phyloP scores from a whole-genome alignment of 2,888 invertebrate genomes.

The Smittia aterrima region DNA sequence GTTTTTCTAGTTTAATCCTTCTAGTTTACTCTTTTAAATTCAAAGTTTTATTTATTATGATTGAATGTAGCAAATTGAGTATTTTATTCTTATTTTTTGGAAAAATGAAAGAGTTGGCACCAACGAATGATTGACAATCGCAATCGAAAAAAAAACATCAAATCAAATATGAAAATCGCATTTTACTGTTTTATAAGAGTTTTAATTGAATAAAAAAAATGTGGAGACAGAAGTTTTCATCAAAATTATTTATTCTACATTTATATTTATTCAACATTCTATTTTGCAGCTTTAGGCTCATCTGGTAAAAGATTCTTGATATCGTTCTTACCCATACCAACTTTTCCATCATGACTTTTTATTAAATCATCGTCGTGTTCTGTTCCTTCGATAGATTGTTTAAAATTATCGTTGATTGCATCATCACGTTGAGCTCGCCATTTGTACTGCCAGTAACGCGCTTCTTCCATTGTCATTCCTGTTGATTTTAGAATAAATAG shows the following conservation, averaged over 20 bases:
- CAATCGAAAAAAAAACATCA: background rate
- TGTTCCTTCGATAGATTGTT: background rate
- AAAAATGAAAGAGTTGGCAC: background rate
- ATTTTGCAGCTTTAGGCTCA: background rate
- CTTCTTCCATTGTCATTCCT: slow-evolving; percentile 64
- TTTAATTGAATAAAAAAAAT: too few relatives aligned
- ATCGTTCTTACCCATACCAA: too few relatives aligned
- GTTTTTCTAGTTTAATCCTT: slow-evolving; percentile 22
- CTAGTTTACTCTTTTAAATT: background rate
- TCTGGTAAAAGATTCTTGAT: background rate
- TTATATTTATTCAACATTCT: background rate
- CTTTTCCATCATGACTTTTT: too few relatives aligned
- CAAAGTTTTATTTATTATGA: background rate
- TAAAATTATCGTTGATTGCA: slow-evolving; percentile 46
- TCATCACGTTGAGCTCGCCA: slow-evolving; percentile 53
- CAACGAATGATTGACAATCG: slow-evolving; percentile 10
- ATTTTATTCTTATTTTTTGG: background rate
- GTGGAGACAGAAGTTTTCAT: too few relatives aligned
- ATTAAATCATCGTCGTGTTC: background rate
- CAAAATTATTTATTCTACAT: background rate
- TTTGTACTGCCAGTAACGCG: slow-evolving; percentile 61
- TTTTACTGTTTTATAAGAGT: too few relatives aligned
- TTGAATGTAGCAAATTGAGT: background rate
- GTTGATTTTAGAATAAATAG: slow-evolving; percentile 58
- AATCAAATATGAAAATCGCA: background rate